phyloP scores from a whole-genome alignment of 2,797 vertebrate species.

The Argyrosomus regius region DNA sequence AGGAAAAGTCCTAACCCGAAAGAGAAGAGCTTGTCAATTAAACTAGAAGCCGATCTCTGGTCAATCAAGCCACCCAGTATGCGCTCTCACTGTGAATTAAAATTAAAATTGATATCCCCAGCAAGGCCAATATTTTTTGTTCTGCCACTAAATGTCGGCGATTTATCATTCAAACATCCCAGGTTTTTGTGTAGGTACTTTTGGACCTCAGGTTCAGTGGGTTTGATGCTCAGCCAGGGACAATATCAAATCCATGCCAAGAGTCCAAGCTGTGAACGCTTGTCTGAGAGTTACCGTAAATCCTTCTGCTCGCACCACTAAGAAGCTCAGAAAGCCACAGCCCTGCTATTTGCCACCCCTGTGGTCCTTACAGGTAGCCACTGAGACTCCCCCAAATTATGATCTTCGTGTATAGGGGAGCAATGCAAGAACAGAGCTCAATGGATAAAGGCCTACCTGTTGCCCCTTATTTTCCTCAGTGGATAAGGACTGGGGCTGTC shows the following conservation, averaged over 20 bases:
- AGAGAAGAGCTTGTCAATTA: constrained; percentile 76
- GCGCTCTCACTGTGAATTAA: constrained; percentile 82
- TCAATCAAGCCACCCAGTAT: constrained; percentile 84
- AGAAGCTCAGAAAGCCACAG: constrained; percentile 87
- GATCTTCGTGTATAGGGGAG: constrained; percentile 79
- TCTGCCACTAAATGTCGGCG: constrained; percentile 86
- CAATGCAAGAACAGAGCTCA: constrained; percentile 79
- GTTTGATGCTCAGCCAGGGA: constrained; percentile 89
- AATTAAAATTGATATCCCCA: constrained; percentile 88
- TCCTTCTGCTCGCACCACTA: constrained; percentile 86
- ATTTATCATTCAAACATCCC: constrained; percentile 89
- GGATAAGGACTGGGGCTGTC: constrained; percentile 73
- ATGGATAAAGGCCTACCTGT: constrained; percentile 81
- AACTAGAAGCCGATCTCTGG: constrained; percentile 73
- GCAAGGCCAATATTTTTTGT: constrained; percentile 86
- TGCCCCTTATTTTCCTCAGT: constrained; percentile 74
- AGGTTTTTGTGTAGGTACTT: constrained; percentile 88
- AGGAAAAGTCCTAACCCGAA: constrained; percentile 68
- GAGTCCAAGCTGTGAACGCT: constrained; percentile 89
- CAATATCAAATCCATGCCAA: constrained; percentile 87
- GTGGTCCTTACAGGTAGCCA: constrained; percentile 85
- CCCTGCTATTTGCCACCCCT: constrained; percentile 83
- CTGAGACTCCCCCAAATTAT: constrained; percentile 81
- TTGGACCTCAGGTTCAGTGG: constrained; percentile 85
- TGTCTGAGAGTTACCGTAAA: constrained; percentile 91